Base-by-base conservation (phyloP, 2,797 vertebrate genomes). In the Intellagama lesueurii region DNA sequence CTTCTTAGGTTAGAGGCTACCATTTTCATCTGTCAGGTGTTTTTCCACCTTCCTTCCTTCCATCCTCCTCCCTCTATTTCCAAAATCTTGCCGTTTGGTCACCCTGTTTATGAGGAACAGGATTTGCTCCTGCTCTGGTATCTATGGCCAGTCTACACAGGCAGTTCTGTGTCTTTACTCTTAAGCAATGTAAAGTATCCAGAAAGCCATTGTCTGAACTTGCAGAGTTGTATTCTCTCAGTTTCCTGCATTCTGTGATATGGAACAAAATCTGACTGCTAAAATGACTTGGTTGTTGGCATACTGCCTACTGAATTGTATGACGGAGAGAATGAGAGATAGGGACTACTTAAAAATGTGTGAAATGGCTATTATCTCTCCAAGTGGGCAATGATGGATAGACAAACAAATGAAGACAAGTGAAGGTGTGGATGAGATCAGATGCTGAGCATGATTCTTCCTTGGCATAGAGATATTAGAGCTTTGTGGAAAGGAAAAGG, bases 261-360 rank as follows among this genome's bases (percentile, higher is more conserved):
- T 32, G 26, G 68, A 73, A 85, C n/a, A 52, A 9, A 85, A 73
- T 73, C 11, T 26, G 22, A 56, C 24, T 56, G 47, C n/a, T 56
- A 52, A 52, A 79, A 52, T 52, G 52, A 24, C 47, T 14, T 52
- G 47, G 82, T 24, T 52, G 30, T 49, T 85, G 83, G 47, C 82
- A 52, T 52, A 4, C 44, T 32, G 82, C 68, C 69, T 72, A 32
- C 22, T 72, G 69, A 84, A 52, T 72, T 52, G 2, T 12, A 40
- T 7, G 68, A 84, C 52, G 8, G 52, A 52, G 52, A 52, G 52
- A 52, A 56, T 56, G 52, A 56, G 40, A 22, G 66, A 64, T 24
- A 44, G 52, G 12, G 22, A 72, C 82, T 72, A 72, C 66, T 66
- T 84, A 56, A 84, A 84, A 72, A 30, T 66, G 83, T 84, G 83